Evolutionary conservation across 2,113 vertebrate genomes (phyloP), one percentile per base, ranked within the genome.

Genomic region (Taurulus bubalis): DNA sequence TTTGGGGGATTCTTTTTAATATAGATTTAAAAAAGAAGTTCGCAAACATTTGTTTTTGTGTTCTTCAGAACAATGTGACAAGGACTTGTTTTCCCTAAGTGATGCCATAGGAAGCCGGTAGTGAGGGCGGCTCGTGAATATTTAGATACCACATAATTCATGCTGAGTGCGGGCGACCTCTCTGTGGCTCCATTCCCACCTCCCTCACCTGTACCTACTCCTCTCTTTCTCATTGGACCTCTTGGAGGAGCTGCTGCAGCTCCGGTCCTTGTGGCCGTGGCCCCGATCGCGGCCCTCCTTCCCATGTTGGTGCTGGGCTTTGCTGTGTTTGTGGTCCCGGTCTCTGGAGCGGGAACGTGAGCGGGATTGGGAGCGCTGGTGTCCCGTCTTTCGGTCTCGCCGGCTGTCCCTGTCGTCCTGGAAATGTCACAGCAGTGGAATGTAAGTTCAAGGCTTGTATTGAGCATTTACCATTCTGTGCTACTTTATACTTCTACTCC

Each of bases 221-320:
- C 93, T 94, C 47, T 97, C 96, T 89, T 96, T 97, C 71, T 97
- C 96, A 94, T 92, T 98, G 24, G 94, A 94, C 88, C 94, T 97
- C 93, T 92, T 96, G 32, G 96, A 96, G 80, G 96, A 97, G 82
- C 91, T 95, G 80, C 95, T 97, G 79, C 91, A 94, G 79, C 95
- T 96, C 80, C 91, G 79, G 81, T 93, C 96, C 65, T 76, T 78
- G 77, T 56, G 78, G 62, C 77, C 24, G 80, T 88, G 87, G 68
- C 93, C 93, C 75, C 94, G 89, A 10, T 94, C 94, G 4, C 88
- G 94, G 18, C 95, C 94, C 69, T 94, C 94, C 64, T 95, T 94
- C 74, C 93, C 92, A 8, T 96, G 96, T 87, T 93, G 95, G 30
- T 77, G 69, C 40, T 82, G 47, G 26, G 82, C 82, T 80, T 68